Conservation (phyloP, 2,113 vertebrate genomes). For the Melanotaenia duboulayi region DNA sequence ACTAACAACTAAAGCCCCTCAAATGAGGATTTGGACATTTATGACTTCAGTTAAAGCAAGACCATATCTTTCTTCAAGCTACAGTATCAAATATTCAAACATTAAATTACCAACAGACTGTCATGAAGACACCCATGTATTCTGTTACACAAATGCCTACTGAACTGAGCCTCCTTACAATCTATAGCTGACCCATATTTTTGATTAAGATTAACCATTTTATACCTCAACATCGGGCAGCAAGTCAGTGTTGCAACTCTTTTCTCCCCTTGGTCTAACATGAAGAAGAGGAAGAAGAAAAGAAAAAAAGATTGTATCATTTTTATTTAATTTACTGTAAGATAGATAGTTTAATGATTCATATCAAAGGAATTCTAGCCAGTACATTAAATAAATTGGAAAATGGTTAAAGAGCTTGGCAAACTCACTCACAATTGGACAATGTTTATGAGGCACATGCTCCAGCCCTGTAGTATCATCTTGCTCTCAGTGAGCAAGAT, state of each 20-base stretch:
- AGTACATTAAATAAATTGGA: not conserved
- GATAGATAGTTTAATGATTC: not conserved
- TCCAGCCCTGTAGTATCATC: not conserved
- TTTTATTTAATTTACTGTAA: not conserved
- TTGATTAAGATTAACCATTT: not conserved
- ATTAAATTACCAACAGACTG: not conserved
- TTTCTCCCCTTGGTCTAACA: not conserved
- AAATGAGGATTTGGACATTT: constrained; percentile 56
- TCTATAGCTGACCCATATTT: not conserved
- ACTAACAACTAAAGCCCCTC: constrained; percentile 56
- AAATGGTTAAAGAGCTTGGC: not conserved
- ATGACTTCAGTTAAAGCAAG: constrained; percentile 59
- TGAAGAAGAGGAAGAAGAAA: not conserved
- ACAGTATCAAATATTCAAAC: not conserved
- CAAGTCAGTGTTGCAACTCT: too few species aligned
- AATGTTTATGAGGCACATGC: not conserved
- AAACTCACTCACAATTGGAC: not conserved
- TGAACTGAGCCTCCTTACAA: not conserved
- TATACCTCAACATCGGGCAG: not conserved
- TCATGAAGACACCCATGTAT: not conserved
- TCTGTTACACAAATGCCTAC: not conserved
- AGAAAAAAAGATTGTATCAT: not conserved
- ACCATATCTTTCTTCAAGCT: constrained; percentile 19
- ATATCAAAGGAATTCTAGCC: not conserved
- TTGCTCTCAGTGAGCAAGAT: not conserved